These are phyloP conservation scores for Idaea biselata DNA, from an alignment of 2,888 invertebrate species.

Conservation along the genomic window DNA sequence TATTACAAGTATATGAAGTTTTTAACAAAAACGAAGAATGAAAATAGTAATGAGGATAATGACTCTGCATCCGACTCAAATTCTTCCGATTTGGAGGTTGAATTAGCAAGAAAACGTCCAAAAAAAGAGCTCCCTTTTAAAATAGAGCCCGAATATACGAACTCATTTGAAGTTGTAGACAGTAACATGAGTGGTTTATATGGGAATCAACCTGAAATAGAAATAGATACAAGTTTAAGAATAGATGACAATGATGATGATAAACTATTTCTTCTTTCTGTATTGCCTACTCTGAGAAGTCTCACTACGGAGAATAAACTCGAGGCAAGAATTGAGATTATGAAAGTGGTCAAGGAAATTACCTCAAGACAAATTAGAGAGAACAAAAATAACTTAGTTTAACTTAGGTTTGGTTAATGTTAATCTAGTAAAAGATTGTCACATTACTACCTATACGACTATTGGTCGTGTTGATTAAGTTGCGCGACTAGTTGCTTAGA, in stretches of 20 bases:
- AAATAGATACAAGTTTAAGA: constrained; percentile 10
- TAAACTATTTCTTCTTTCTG: constrained; percentile 53
- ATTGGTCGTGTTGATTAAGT: too few species aligned
- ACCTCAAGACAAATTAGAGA: constrained; percentile 36
- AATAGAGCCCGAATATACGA: background rate
- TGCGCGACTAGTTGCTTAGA: too few species aligned
- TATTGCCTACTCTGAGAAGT: constrained; percentile 53
- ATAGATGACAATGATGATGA: constrained; percentile 48
- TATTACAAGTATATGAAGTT: constrained; percentile 48
- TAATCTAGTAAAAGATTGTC: too few species aligned
- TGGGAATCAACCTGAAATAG: background rate
- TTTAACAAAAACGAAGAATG: constrained; percentile 18
- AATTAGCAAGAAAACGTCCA: background rate
- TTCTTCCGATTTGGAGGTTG: background rate
- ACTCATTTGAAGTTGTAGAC: background rate
- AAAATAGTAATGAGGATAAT: background rate
- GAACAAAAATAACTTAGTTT: background rate
- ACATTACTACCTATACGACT: too few species aligned
- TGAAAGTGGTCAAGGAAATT: constrained; percentile 47
- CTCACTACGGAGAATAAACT: constrained; percentile 49
- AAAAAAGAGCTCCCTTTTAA: background rate
- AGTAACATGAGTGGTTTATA: background rate
- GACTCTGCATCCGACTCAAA: background rate
- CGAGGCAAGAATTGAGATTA: constrained; percentile 54
- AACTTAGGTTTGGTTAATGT: background rate